Percentiles rank a stretch among this genome's conserved stretches.
Conservation (phyloP, 1,140 invertebrate species). For the Metopolophium dirhodum region DNA sequence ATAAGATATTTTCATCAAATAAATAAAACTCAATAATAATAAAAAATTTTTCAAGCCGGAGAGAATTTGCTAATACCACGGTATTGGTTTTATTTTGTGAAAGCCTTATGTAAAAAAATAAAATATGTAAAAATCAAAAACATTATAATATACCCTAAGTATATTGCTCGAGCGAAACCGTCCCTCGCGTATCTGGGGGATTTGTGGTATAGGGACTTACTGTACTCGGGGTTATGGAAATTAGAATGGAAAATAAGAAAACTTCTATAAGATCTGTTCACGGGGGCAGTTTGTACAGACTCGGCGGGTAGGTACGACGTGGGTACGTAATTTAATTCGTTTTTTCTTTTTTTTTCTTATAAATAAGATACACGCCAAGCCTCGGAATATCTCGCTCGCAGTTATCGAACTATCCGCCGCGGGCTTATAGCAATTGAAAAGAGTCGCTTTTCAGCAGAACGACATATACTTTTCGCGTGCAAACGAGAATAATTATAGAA, state of each 20-base stretch:
- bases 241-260: neutral
- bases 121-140: too few relatives aligned
- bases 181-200: too few relatives aligned
- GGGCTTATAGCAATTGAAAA: neutral
- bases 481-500: constrained; percentile 7
- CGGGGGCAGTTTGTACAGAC: neutral
- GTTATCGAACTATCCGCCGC: neutral
- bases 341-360: neutral
- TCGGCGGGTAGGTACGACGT: neutral
- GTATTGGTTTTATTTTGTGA: too few relatives aligned
- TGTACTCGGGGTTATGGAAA: too few relatives aligned
- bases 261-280: neutral
- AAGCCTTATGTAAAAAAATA: too few relatives aligned
- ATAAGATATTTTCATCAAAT: too few relatives aligned
- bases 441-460: neutral
- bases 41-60: too few relatives aligned
- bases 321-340: neutral
- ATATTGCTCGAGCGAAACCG: too few relatives aligned
- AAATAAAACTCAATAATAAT: too few relatives aligned
- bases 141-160: too few relatives aligned
- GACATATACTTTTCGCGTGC: neutral
- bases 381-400: neutral
- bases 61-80: too few relatives aligned
- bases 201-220: too few relatives aligned
- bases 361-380: neutral